These are phyloP conservation scores for Margarornis squamiger DNA, from an alignment of 2,797 vertebrate species.

Conservation along the genomic window DNA sequence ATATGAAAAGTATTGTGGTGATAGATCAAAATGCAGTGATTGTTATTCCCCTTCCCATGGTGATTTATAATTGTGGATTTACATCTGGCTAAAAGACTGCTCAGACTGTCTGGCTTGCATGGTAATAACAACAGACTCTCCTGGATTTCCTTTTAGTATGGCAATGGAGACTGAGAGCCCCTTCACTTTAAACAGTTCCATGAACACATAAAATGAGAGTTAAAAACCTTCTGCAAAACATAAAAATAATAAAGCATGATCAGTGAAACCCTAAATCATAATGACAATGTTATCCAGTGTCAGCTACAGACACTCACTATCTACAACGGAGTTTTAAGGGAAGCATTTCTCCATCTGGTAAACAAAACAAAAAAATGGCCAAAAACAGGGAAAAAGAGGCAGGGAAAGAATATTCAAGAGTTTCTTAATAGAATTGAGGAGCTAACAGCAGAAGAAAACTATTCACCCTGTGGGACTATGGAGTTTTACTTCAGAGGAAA, in stretches of 20 bases:
- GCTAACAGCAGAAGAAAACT: background rate
- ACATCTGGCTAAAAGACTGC: conserved; percentile 22
- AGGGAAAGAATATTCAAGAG: background rate
- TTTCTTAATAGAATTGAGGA: background rate
- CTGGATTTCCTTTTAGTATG: background rate
- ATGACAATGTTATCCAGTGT: background rate
- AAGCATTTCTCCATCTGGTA: background rate
- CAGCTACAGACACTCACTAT: background rate
- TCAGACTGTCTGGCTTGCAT: conserved; percentile 31
- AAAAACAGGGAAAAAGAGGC: background rate
- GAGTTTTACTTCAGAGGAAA: background rate
- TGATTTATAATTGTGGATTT: conserved; percentile 56
- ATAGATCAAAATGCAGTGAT: conserved; percentile 41
- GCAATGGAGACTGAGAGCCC: background rate
- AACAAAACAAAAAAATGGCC: background rate
- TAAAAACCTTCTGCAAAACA: conserved; percentile 25
- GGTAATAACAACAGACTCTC: conserved; percentile 19
- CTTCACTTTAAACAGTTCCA: background rate
- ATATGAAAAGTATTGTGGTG: conserved; percentile 28
- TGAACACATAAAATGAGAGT: conserved; percentile 4
- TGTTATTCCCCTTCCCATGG: background rate
- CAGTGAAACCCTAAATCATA: conserved; percentile 30
- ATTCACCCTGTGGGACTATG: background rate
- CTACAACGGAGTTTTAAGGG: background rate
- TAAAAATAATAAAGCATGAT: conserved; percentile 15